These are phyloP conservation scores for Hyposmocoma kahamanoa DNA, from an alignment of 1,140 invertebrate species.

Conservation along the genomic window DNA sequence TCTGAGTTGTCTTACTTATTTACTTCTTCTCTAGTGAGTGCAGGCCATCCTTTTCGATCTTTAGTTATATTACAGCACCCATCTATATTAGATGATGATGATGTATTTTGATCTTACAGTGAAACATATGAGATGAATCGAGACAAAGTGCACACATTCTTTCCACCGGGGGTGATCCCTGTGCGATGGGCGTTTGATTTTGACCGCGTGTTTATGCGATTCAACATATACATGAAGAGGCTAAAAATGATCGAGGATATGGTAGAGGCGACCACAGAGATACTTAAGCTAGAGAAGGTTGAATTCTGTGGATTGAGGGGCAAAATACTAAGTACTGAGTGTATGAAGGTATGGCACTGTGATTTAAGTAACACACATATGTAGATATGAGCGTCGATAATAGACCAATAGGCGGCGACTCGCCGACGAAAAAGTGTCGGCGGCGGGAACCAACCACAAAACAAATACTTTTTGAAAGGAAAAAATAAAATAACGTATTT, in stretches of 20 bases:
- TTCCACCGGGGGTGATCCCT: conserved; percentile 58
- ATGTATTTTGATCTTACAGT: conserved; percentile 37
- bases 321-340: conserved; percentile 75
- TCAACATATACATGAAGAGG: conserved; percentile 79
- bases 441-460: no score
- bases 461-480: no score
- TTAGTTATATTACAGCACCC: no score
- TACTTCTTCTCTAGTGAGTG: no score
- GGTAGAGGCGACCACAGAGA: conserved; percentile 84
- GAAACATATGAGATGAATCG: conserved; percentile 64
- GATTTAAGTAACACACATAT: no score
- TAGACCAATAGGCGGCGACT: no score
- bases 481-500: no score
- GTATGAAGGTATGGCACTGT: conserved; percentile 53
- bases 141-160: conserved; percentile 62
- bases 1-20: no score
- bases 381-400: no score
- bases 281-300: conserved; percentile 90
- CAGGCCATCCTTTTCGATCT: no score
- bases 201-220: conserved; percentile 81
- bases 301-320: conserved; percentile 88
- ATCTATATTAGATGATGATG: no score
- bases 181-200: conserved; percentile 84
- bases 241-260: conserved; percentile 77
- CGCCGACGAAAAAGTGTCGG: no score